Percentiles rank a stretch among this genome's conserved stretches.
Conservation (phyloP, 2,797 vertebrate genomes). For the Rhinoraja longicauda region DNA sequence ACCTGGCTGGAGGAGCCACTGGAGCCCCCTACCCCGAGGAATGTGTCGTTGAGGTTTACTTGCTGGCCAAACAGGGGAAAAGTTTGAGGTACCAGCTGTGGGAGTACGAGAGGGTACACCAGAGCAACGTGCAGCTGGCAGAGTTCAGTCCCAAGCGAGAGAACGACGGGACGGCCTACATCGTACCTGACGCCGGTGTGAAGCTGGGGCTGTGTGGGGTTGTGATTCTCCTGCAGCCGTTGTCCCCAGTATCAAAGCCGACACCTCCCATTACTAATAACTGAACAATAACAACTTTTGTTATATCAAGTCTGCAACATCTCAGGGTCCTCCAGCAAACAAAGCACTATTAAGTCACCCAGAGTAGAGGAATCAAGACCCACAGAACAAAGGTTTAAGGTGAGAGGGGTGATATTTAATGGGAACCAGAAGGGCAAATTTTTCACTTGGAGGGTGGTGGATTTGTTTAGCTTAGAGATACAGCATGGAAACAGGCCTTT, state of each 20-base stretch:
- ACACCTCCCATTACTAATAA: neutral
- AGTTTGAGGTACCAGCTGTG: slow-evolving; percentile 80
- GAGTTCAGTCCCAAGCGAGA: slow-evolving; percentile 69
- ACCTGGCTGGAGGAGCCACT: slow-evolving; percentile 50
- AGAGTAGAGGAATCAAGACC: too few relatives aligned
- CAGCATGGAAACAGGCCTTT: too few relatives aligned
- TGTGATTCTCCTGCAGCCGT: slow-evolving; percentile 62
- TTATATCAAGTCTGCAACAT: neutral
- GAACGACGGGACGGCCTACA: slow-evolving; percentile 61
- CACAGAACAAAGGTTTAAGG: too few relatives aligned
- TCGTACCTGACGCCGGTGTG: slow-evolving; percentile 71
- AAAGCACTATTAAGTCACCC: neutral
- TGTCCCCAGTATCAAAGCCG: neutral
- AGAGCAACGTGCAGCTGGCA: slow-evolving; percentile 74
- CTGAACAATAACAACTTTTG: too few relatives aligned
- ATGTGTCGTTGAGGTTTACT: slow-evolving; percentile 53
- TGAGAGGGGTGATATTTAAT: too few relatives aligned
- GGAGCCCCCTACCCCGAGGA: slow-evolving; percentile 20
- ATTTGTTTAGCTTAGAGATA: too few relatives aligned
- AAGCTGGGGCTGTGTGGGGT: slow-evolving; percentile 70
- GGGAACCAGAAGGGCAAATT: too few relatives aligned
- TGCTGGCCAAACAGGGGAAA: slow-evolving; percentile 86
- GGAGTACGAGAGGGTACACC: slow-evolving; percentile 59
- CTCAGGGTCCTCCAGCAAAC: neutral
- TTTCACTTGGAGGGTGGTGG: too few relatives aligned